These are phyloP conservation scores for Drosophila ustulata DNA, from an alignment of 2,888 invertebrate species.

Conservation along the genomic window DNA sequence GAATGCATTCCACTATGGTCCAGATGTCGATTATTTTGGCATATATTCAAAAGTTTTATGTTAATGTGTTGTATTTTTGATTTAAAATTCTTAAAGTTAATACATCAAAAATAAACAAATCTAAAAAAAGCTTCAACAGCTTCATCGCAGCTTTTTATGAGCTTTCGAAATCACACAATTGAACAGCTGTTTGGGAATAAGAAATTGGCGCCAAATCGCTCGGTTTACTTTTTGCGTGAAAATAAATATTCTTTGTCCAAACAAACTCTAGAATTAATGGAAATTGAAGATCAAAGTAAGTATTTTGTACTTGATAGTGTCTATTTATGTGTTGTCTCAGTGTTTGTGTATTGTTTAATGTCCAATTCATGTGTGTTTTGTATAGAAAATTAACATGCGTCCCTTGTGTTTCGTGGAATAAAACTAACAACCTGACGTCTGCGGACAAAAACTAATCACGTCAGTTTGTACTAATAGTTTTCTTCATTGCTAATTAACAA, in stretches of 20 bases:
- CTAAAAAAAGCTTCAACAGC: conserved; percentile 4
- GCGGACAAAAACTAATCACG: background rate
- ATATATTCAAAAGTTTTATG: too few relatives aligned
- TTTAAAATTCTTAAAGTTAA: conserved; percentile 1
- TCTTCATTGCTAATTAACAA: background rate
- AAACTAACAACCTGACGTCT: too few relatives aligned
- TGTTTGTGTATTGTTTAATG: background rate
- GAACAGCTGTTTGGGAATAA: conserved; percentile 1
- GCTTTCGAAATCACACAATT: background rate
- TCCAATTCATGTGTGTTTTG: too few relatives aligned
- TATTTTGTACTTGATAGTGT: background rate
- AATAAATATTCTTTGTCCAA: background rate
- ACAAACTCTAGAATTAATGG: background rate
- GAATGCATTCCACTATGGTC: too few relatives aligned
- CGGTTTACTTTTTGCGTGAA: conserved; percentile 4
- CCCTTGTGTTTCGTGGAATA: too few relatives aligned
- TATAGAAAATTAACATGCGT: too few relatives aligned
- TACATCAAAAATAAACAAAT: conserved; percentile 5
- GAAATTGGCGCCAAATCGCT: conserved; percentile 7
- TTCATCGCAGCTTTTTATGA: conserved; percentile 5
- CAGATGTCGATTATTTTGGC: too few relatives aligned
- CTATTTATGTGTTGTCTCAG: background rate
- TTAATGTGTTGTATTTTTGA: too few relatives aligned
- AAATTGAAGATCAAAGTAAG: background rate
- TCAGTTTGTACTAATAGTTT: background rate